Conservation (phyloP, 2,113 vertebrate species). For the Ceuthmochares aereus region DNA sequence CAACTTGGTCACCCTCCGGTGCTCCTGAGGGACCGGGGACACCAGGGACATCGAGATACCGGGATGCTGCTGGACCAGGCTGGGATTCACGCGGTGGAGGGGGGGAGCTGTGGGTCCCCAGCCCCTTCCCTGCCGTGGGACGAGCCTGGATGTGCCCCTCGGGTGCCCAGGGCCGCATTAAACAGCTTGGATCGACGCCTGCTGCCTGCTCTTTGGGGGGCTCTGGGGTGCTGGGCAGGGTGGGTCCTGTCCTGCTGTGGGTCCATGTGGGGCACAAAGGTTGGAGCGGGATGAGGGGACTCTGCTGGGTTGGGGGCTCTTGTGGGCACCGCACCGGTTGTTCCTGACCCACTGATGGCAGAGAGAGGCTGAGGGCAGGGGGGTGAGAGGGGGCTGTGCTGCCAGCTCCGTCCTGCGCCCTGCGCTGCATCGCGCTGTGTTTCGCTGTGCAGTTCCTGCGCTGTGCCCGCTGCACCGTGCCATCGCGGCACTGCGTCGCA, state of each 20-base stretch:
- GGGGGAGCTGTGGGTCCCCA: fast-evolving
- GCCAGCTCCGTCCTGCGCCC: neutral
- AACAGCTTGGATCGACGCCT: neutral
- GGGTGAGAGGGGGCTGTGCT: fast-evolving
- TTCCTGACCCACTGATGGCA: fast-evolving
- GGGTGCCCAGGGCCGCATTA: neutral
- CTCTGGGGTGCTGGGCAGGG: neutral
- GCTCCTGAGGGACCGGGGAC: slow-evolving; percentile 65
- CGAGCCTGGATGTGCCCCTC: fast-evolving
- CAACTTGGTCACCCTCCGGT: slow-evolving; percentile 79
- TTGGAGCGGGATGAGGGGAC: neutral
- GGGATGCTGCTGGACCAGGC: neutral
- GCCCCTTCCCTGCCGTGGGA: neutral
- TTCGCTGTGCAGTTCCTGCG: neutral
- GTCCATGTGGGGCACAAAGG: fast-evolving
- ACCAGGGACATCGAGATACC: fast-evolving
- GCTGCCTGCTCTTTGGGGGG: neutral
- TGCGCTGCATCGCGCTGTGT: no score
- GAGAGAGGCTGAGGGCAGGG: neutral
- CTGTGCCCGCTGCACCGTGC: neutral
- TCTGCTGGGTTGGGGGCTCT: neutral
- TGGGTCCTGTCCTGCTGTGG: neutral
- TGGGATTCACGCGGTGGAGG: fast-evolving
- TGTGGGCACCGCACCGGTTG: fast-evolving
- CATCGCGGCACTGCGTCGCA: neutral